Base-by-base conservation (phyloP, 2,888 invertebrate genomes). In the Labia minor region DNA sequence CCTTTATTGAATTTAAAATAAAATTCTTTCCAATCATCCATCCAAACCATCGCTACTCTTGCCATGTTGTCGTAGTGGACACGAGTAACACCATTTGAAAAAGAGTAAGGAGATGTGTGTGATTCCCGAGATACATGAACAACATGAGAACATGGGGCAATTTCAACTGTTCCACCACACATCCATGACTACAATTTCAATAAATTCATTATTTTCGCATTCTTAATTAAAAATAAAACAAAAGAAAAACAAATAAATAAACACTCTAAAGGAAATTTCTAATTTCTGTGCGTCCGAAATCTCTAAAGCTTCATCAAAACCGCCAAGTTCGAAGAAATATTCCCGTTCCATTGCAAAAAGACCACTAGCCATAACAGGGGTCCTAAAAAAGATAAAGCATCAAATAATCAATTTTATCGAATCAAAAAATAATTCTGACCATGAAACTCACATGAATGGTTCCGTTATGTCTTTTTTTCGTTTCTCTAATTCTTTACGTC, bases 261-360 rank as follows among this genome's bases (percentile, higher is more conserved):
- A 74, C 73, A 85, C 92, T 71, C 97, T 84, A 78, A 98, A 96
- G 0, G 97, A 97, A 76, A 99, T 83, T 78, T 99, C 98, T 37
- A 99, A 82, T 78, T 99, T 99, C 78, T 99, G 98, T 0, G 95
- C 98, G 2, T 98, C 98, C 98, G 98, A 99, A 69, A 97, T 94
- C 72, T 87, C 84, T 85, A 86, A 85, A 21, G 81, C 79, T 20
- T 81, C 79, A 75, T 86, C 86, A 73, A 86, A 86, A 0, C 82
- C 78, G 0, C 95, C 96, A 16, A 93, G 78, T 70, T 92, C 86
- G 80, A 90, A 92, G 75, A 96, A 96, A 72, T 92, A 90, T 65
- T 87, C 83, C 72, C 85, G 86, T 71, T 92, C 86, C 69, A 95
- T 93, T 0, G 93, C 88, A 76, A 95, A 95, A n/a, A 95, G 79